Evolutionary conservation across 2,888 invertebrate species (phyloP).

Genomic region (Synanthedon myopaeformis): DNA sequence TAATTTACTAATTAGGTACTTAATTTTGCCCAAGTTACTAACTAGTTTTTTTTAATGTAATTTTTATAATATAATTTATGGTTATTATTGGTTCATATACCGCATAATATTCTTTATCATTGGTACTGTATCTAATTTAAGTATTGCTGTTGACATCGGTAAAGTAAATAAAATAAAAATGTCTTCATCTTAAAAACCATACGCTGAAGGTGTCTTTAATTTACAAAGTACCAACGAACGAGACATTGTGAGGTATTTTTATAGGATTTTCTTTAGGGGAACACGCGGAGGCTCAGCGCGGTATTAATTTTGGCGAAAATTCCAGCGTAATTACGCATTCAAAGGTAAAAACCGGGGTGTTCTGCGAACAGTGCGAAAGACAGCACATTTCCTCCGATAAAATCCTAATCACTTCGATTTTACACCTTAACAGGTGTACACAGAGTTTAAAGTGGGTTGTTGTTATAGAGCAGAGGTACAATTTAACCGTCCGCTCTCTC

Average conservation of each 20-base stretch:
- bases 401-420: not conserved
- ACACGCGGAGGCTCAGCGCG: slow-evolving; percentile 34
- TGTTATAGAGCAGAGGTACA: not conserved
- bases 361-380: not conserved
- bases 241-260: slow-evolving; percentile 14
- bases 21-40: too few species aligned
- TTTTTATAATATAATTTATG: too few species aligned
- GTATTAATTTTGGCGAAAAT: slow-evolving; percentile 57
- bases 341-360: slow-evolving; percentile 31
- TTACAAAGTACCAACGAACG: not conserved
- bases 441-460: not conserved
- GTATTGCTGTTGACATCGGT: too few species aligned
- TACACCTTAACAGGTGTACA: not conserved
- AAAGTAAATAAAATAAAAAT: too few species aligned
- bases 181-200: too few species aligned
- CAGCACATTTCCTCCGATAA: not conserved
- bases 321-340: slow-evolving; percentile 61
- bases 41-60: too few species aligned
- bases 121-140: too few species aligned
- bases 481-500: not conserved
- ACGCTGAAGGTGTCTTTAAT: not conserved
- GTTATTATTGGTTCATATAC: too few species aligned
- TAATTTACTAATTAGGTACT: too few species aligned
- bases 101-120: too few species aligned
- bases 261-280: slow-evolving; percentile 14